Conservation (phyloP, 2,797 vertebrate genomes). For the Urosaurus nigricauda region DNA sequence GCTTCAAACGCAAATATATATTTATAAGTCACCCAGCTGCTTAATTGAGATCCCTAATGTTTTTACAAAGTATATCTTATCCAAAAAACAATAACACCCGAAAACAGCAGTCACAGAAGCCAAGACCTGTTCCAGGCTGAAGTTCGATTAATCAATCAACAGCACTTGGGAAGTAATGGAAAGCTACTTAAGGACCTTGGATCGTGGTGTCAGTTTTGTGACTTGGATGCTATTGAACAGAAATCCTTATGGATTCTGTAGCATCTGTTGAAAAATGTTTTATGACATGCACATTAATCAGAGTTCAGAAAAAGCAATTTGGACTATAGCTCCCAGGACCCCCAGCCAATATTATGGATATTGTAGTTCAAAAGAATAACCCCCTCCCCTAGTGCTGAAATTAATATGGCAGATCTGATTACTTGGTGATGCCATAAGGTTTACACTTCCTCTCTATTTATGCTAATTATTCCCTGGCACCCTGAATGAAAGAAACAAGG, state of each 20-base stretch:
- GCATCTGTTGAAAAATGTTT: background rate
- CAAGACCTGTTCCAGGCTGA: conserved; percentile 58
- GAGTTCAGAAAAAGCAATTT: too few relatives aligned
- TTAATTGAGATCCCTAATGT: conserved; percentile 82
- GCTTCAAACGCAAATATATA: conserved; percentile 87
- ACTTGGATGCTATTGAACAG: background rate
- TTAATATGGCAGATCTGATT: background rate
- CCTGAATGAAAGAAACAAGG: background rate
- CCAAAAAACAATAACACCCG: conserved; percentile 70
- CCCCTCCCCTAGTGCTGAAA: background rate
- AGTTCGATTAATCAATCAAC: conserved; percentile 72
- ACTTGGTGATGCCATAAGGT: background rate
- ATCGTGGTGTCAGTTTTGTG: background rate
- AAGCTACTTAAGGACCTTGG: conserved; percentile 48
- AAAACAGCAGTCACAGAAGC: conserved; percentile 67
- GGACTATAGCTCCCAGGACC: too few relatives aligned
- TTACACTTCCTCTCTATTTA: background rate
- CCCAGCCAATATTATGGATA: too few relatives aligned
- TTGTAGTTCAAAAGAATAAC: too few relatives aligned
- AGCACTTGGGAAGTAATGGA: conserved; percentile 62
- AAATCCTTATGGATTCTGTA: background rate
- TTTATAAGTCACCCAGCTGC: conserved; percentile 86
- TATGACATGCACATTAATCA: too few relatives aligned
- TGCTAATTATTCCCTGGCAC: background rate
- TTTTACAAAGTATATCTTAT: conserved; percentile 77